Base-by-base conservation (phyloP, 2,888 invertebrate species). In the Platycheirus albimanus region DNA sequence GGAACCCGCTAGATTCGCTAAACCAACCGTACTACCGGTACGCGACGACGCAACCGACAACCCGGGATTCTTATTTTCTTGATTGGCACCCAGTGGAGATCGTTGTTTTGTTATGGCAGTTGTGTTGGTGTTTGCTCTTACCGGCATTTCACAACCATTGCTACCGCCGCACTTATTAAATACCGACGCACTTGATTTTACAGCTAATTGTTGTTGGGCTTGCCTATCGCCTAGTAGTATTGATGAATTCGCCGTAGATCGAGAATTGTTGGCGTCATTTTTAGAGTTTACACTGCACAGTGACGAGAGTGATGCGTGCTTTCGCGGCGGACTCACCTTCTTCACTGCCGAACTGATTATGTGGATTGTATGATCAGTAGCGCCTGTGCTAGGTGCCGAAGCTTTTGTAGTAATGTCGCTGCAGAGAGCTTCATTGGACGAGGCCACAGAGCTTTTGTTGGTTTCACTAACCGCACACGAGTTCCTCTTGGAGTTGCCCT, bases 31-130 rank as follows among this genome's bases (percentile, higher is more conserved):
- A 38, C 85, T 78, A 75, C 85, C 84, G 47, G 80, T 79, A 43
- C 85, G 86, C 75, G 86, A 79, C 71, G 85, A 70, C 47, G 72
- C 66, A 15, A 69, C 38, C 80, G 71, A 61, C 17, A 74, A 75
- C 19, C 72, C 70, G 63, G 92, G 92, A 86, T 93, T 93, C 66
- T 91, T 88, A 85, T 92, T 92, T 87, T 94, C 94, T 86, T 93
- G 91, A 87, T 92, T 93, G 63, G 66, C 58, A 74, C 64, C 84
- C 49, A 71, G 66, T 47, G 66, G 52, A 19, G 66, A 77, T 56
- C 79, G 77, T 67, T 83, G 86, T 45, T 83, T 77, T 36, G 33
- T 17, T 13, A 24, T 58, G 75, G 72, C 54, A 56, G 49, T 56
- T 33, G 71, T 76, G 43, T 77, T 84, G 51, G 58, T 76, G 43